Conservation (phyloP, 2,888 invertebrate species). For the Smittia sp. region DNA sequence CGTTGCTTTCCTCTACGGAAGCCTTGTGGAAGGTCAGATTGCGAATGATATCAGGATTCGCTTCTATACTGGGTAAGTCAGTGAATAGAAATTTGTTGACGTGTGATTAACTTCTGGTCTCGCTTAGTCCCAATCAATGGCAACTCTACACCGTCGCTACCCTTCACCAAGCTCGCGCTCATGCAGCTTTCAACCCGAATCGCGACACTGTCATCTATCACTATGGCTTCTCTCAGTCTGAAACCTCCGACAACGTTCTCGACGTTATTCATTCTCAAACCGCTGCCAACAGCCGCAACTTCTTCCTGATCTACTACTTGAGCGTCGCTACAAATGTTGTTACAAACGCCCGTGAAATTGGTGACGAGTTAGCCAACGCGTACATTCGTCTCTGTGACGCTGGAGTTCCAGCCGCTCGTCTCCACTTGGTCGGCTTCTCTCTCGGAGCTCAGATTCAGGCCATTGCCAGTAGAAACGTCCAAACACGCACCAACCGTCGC, state of each 20-base stretch:
- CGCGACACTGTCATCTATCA: conserved; percentile 17
- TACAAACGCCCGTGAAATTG: conserved; percentile 21
- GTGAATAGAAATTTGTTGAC: not conserved
- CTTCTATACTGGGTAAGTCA: conserved; percentile 5
- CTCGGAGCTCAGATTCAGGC: conserved; percentile 33
- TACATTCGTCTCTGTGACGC: conserved; percentile 10
- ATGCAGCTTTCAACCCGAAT: not conserved
- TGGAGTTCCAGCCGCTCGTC: not conserved
- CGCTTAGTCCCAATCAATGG: not conserved
- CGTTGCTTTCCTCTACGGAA: not conserved
- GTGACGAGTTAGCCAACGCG: not conserved
- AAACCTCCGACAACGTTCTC: not conserved
- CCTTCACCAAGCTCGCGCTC: not conserved
- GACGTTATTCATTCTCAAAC: not conserved
- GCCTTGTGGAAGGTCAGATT: not conserved
- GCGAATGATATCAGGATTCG: not conserved
- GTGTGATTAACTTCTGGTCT: not conserved
- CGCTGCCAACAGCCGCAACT: not conserved
- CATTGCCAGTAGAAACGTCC: conserved; percentile 6
- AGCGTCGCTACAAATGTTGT: not conserved
- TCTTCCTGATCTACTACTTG: conserved; percentile 12
- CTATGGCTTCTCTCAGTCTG: conserved; percentile 24
- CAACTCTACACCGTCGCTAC: not conserved
- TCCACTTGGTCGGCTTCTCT: conserved; percentile 29
- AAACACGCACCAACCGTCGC: not conserved